Percentiles rank a stretch among this genome's conserved stretches.
These are phyloP conservation scores for Stratiomys singularior DNA, from an alignment of 2,888 invertebrate species.

Conservation along the genomic window DNA sequence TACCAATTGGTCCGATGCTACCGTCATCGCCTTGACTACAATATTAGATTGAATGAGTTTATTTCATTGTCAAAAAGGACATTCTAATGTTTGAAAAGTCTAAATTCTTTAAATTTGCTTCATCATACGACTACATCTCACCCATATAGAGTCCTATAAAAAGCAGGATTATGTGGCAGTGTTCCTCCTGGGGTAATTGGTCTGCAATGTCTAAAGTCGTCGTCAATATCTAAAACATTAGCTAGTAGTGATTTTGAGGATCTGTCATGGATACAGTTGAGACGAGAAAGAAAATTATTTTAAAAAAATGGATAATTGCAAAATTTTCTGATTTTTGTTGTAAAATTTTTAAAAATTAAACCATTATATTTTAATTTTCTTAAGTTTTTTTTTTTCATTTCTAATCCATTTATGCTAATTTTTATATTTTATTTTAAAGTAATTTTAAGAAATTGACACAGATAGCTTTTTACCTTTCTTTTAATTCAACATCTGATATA, in stretches of 20 bases:
- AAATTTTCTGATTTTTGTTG: too few relatives aligned
- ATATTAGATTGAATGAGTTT: slow-evolving; percentile 52
- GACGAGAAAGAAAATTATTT: background rate
- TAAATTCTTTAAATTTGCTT: too few relatives aligned
- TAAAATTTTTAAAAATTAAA: too few relatives aligned
- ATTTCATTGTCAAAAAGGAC: background rate
- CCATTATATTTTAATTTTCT: too few relatives aligned
- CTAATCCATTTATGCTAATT: background rate
- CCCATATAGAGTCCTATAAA: slow-evolving; percentile 82
- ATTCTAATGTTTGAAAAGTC: too few relatives aligned
- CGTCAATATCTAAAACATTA: slow-evolving; percentile 97
- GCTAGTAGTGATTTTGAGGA: slow-evolving; percentile 95
- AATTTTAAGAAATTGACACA: background rate
- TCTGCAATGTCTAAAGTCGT: slow-evolving; percentile 87
- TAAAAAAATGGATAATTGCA: too few relatives aligned
- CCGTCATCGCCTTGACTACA: slow-evolving; percentile 65
- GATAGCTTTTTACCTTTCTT: slow-evolving; percentile 71
- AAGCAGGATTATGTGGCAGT: slow-evolving; percentile 70
- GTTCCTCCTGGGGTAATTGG: slow-evolving; percentile 73
- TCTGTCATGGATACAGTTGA: slow-evolving; percentile 59
- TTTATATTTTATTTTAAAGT: background rate
- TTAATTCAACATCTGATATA: slow-evolving; percentile 86
- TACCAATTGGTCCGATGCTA: slow-evolving; percentile 70
- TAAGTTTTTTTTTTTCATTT: too few relatives aligned
- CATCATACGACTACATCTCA: slow-evolving; percentile 59